These are phyloP conservation scores for Heliconius congener DNA, from an alignment of 1,140 invertebrate species.

Conservation along the genomic window DNA sequence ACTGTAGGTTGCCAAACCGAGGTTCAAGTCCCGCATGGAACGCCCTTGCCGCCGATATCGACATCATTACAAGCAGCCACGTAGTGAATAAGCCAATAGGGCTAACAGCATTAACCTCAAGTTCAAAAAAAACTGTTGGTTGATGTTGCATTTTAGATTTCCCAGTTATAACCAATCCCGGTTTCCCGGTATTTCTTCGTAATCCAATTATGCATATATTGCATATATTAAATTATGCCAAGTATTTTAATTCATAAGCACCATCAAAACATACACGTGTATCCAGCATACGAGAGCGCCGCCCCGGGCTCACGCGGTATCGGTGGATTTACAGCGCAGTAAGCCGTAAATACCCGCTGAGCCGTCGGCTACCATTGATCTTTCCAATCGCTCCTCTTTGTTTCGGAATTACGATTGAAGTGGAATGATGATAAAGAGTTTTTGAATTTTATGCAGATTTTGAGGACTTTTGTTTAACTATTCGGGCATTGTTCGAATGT, in stretches of 20 bases:
- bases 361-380: slow-evolving; percentile 66
- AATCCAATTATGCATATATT: background rate
- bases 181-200: background rate
- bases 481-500: slow-evolving; percentile 27
- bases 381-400: slow-evolving; percentile 55
- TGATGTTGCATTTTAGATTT: no score
- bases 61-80: no score
- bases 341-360: slow-evolving; percentile 62
- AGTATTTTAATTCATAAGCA: background rate
- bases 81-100: no score
- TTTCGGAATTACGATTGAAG: slow-evolving; percentile 59
- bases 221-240: background rate
- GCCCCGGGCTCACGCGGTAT: slow-evolving; percentile 61
- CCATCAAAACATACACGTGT: slow-evolving; percentile 13
- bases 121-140: no score
- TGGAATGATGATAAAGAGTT: slow-evolving; percentile 52
- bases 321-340: slow-evolving; percentile 69
- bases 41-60: no score
- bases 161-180: background rate
- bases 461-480: slow-evolving; percentile 38
- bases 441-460: slow-evolving; percentile 43
- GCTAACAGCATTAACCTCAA: no score
- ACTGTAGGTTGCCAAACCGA: no score
- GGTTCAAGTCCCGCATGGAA: no score
- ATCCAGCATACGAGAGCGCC: slow-evolving; percentile 31